Percentiles rank a stretch among this genome's conserved stretches.
Conservation (phyloP, 2,797 vertebrate genomes). For the Semaprochilodus insignis region DNA sequence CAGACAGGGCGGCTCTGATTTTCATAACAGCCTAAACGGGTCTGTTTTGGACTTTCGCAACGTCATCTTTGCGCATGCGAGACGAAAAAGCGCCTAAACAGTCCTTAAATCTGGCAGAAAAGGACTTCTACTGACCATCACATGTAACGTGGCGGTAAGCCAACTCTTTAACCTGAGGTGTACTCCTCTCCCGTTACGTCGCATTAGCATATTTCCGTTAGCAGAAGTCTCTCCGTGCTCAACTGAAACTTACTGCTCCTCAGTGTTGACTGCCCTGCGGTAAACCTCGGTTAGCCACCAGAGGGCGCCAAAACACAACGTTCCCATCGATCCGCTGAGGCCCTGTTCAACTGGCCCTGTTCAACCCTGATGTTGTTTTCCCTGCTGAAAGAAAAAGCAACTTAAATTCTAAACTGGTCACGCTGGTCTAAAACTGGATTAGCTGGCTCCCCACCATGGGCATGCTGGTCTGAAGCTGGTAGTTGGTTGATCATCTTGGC, state of each 20-base stretch:
- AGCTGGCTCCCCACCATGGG: no score
- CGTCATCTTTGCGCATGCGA: neutral
- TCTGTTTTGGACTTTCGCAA: neutral
- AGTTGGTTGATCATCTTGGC: no score
- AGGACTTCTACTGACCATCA: neutral
- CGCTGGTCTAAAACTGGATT: no score
- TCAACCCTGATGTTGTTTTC: no score
- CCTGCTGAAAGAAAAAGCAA: no score
- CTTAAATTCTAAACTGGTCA: no score
- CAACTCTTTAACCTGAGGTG: neutral
- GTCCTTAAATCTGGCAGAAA: neutral
- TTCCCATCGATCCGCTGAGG: no score
- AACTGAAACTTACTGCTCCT: neutral
- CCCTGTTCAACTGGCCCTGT: no score
- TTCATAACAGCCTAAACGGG: neutral
- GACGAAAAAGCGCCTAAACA: neutral
- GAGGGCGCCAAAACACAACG: slow-evolving; percentile 26
- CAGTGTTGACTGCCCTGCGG: neutral
- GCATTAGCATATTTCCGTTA: neutral
- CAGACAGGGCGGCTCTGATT: neutral
- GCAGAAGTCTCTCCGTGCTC: neutral
- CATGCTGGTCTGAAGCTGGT: no score
- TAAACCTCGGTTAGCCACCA: slow-evolving; percentile 11
- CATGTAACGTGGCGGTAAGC: neutral
- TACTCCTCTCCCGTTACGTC: neutral